These are phyloP conservation scores for Limonius californicus DNA, from an alignment of 1,140 invertebrate genomes.

Conservation along the genomic window DNA sequence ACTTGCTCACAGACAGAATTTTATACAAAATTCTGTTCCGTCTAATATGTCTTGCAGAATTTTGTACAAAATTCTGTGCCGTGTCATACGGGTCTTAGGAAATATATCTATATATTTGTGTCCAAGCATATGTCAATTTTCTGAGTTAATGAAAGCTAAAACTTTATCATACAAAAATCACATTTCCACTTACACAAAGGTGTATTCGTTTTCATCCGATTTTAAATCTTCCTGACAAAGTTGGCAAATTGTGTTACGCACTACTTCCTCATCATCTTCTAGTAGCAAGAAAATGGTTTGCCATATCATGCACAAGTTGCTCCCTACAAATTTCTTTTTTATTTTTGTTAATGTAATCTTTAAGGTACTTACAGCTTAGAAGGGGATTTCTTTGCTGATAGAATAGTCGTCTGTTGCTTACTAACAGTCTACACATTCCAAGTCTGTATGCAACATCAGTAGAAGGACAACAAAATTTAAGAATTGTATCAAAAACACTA, in stretches of 20 bases:
- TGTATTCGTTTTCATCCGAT: background rate
- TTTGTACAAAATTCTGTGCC: too few relatives aligned
- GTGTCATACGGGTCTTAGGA: too few relatives aligned
- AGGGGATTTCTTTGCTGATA: background rate
- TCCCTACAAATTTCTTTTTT: constrained; percentile 6
- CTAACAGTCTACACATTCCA: background rate
- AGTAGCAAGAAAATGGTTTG: constrained; percentile 37
- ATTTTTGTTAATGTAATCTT: background rate
- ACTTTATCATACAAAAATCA: too few relatives aligned
- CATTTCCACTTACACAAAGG: too few relatives aligned
- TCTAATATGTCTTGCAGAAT: too few relatives aligned
- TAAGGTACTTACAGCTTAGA: background rate
- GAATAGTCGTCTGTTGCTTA: background rate
- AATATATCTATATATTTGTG: too few relatives aligned
- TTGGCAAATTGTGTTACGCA: constrained; percentile 37
- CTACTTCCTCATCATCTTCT: constrained; percentile 38
- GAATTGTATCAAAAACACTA: background rate
- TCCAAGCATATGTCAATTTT: too few relatives aligned
- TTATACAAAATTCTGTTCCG: too few relatives aligned
- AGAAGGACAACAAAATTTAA: background rate
- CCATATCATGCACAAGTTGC: constrained; percentile 27
- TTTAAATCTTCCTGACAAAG: constrained; percentile 16
- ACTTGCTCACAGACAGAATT: too few relatives aligned
- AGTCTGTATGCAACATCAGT: background rate
- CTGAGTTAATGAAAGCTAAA: too few relatives aligned